phyloP scores from a whole-genome alignment of 2,888 invertebrate genomes.

The Penaeus monodon region DNA sequence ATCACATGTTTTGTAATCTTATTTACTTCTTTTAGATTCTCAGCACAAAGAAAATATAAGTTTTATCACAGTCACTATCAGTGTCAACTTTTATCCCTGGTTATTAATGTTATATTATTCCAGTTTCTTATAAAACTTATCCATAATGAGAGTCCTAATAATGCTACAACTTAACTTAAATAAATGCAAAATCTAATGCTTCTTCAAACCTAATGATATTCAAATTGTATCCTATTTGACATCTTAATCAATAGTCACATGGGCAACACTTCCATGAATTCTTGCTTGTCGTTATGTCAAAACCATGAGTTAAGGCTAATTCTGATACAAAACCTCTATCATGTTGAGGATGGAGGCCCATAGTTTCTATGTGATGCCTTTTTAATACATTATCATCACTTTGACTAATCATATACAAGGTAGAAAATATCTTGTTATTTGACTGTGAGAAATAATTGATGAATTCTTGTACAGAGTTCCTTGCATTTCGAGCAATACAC shows the following conservation, averaged over 20 bases:
- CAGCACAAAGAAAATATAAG: no score
- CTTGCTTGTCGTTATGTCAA: neutral
- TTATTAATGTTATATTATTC: no score
- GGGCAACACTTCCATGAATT: slow-evolving; percentile 10
- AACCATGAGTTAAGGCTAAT: slow-evolving; percentile 24
- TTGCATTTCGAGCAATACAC: neutral
- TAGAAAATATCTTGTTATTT: slow-evolving; percentile 20
- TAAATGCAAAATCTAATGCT: no score
- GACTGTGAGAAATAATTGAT: slow-evolving; percentile 10
- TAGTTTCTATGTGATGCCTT: neutral
- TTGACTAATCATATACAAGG: neutral
- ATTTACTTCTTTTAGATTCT: no score
- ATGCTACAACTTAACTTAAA: no score
- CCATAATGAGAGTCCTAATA: no score
- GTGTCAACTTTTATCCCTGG: no score
- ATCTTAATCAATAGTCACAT: neutral
- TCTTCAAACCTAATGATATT: no score
- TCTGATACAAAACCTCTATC: slow-evolving; percentile 25
- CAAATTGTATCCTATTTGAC: no score
- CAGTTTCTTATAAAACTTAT: no score
- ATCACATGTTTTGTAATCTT: no score
- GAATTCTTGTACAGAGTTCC: neutral
- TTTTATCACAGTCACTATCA: no score
- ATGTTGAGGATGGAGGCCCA: slow-evolving; percentile 9
- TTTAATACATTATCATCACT: neutral